Base-by-base conservation (phyloP, 2,888 invertebrate species). In the Nasonia oneida region DNA sequence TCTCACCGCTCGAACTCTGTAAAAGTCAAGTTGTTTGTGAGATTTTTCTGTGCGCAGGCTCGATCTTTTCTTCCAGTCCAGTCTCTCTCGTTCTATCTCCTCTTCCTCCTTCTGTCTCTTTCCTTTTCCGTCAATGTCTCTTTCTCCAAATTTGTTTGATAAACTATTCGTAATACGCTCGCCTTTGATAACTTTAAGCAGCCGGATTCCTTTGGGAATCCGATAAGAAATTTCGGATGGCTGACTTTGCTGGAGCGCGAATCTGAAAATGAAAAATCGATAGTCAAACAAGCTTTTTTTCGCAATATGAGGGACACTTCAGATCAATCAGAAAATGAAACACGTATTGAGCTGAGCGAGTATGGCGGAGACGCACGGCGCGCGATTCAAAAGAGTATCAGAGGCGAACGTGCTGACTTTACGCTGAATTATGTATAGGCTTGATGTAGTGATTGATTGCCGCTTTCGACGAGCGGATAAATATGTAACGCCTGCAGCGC, bases 11-110 rank as follows among this genome's bases (percentile, higher is more conserved):
- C 77, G 74, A 84, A 86, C 76, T 64, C 64, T 74, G 23, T 79
- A 78, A 78, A 61, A 84, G 83, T 82, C 84, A 79, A 80, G 84
- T 80, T 84, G 79, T 84, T 84, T 84, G 84, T 73, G 39, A 78
- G 23, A 78, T 78, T 73, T 61, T 57, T 18, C 23, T 61, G 12
- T 12, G 37, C 70, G 15, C 42, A 88, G 88, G 88, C 88, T 88
- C 67, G 29, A 67, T 67, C 67, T 33, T 33, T 67, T 67, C 67
- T 33, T 14, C 29, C 67, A 23, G 57, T 29, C 47, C 57, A 61
- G 83, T 73, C 23, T 64, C 79, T 33, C 33, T 29, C 47, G 42
- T 39, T 64, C n/a, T 53, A 37, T 23, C 61, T 37, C 50, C 61
- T 33, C 18, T 47, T 39, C 37, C n/a, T 29, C 73, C 47, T 71